Conservation (phyloP, 1,140 invertebrate genomes). For the Homalodisca vitripennis region DNA sequence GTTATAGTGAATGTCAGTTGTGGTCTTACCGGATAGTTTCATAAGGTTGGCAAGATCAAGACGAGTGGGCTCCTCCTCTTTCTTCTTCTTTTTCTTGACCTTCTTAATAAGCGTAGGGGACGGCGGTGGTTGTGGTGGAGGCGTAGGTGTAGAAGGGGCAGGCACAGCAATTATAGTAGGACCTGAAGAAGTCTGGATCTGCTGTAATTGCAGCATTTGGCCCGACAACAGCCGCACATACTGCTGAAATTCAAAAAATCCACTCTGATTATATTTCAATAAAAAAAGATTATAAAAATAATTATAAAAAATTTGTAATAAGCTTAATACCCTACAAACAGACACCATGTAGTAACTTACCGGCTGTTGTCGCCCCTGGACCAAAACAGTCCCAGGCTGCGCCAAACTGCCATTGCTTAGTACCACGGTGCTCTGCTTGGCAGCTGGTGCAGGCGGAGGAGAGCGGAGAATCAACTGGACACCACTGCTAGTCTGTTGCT, state of each 20-base stretch:
- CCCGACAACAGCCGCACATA: slow-evolving; percentile 45
- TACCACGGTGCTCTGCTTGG: slow-evolving; percentile 33
- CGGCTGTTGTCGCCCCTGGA: slow-evolving; percentile 36
- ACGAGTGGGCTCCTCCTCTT: slow-evolving; percentile 54
- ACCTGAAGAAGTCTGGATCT: slow-evolving; percentile 53
- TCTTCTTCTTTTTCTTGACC: slow-evolving; percentile 53
- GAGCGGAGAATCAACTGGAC: slow-evolving; percentile 49
- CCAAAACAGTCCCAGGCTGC: slow-evolving; percentile 34
- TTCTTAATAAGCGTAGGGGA: slow-evolving; percentile 50
- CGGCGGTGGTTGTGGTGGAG: slow-evolving; percentile 27
- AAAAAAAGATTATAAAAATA: no score
- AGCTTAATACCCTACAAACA: no score
- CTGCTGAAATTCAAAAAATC: slow-evolving; percentile 32
- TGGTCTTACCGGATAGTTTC: slow-evolving; percentile 55
- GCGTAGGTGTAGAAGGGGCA: slow-evolving; percentile 30
- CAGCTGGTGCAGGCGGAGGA: slow-evolving; percentile 37
- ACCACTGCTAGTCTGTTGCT: slow-evolving; percentile 47
- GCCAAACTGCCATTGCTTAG: slow-evolving; percentile 36
- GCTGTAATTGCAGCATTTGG: slow-evolving; percentile 51
- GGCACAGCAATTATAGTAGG: slow-evolving; percentile 50
- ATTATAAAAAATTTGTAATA: no score
- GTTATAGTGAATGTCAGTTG: no score
- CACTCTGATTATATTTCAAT: no score
- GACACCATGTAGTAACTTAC: slow-evolving; percentile 27
- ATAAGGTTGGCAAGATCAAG: slow-evolving; percentile 57